Conservation (phyloP, 1,140 invertebrate genomes). For the Catajapyx aquilonaris region DNA sequence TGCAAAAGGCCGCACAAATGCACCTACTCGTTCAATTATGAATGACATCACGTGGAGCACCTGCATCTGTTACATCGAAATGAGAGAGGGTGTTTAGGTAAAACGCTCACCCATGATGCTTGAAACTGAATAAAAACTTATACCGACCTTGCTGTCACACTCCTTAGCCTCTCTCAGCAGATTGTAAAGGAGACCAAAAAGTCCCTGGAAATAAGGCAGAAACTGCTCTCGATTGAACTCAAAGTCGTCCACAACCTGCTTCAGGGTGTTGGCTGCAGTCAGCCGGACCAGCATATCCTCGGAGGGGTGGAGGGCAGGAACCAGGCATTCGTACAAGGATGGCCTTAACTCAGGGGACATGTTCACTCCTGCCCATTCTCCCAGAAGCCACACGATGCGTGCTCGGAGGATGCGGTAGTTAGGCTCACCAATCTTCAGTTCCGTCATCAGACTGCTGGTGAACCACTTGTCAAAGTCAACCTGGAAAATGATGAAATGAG, state of each 20-base stretch:
- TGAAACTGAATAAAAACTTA: too few species aligned
- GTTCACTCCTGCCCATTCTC: slow-evolving; percentile 70
- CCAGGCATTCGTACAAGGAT: slow-evolving; percentile 52
- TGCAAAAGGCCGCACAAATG: slow-evolving; percentile 44
- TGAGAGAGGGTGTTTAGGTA: too few species aligned
- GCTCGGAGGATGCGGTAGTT: slow-evolving; percentile 76
- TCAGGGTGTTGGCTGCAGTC: slow-evolving; percentile 51
- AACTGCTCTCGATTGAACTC: slow-evolving; percentile 75
- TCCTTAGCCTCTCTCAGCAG: slow-evolving; percentile 71
- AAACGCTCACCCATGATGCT: too few species aligned
- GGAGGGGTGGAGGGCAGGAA: slow-evolving; percentile 37
- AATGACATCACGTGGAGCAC: slow-evolving; percentile 75
- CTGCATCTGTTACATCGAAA: too few species aligned
- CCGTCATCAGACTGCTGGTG: slow-evolving; percentile 51
- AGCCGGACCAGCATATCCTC: slow-evolving; percentile 70
- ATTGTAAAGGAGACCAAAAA: slow-evolving; percentile 56
- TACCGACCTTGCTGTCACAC: slow-evolving; percentile 70
- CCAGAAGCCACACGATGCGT: slow-evolving; percentile 70
- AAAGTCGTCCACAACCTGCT: slow-evolving; percentile 72
- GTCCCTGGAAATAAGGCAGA: slow-evolving; percentile 50
- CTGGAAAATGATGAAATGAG: too few species aligned
- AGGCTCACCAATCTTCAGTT: slow-evolving; percentile 56
- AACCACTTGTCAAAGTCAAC: slow-evolving; percentile 88
- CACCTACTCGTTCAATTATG: slow-evolving; percentile 66
- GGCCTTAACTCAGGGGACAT: slow-evolving; percentile 55